Percentiles rank a stretch among this genome's conserved stretches.
These are phyloP conservation scores for Epinotia nisella DNA, from an alignment of 2,888 invertebrate species.

Conservation along the genomic window DNA sequence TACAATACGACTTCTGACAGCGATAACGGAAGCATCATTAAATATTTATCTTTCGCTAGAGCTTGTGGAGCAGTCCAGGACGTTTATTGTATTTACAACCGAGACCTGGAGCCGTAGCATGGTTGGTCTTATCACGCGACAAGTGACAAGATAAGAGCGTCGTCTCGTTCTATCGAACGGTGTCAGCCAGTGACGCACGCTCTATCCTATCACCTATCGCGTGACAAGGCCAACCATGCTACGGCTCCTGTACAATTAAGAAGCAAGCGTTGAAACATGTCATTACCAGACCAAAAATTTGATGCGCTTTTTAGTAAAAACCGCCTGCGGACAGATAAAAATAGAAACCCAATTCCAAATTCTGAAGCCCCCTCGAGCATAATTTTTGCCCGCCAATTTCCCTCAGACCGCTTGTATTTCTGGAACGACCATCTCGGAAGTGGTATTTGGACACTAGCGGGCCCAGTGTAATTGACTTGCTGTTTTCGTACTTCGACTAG, in stretches of 20 bases:
- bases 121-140: no score
- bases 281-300: background rate
- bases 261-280: background rate
- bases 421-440: background rate
- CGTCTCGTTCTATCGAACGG: no score
- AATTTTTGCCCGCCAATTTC: background rate
- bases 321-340: background rate
- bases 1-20: background rate
- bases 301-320: background rate
- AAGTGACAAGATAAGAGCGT: no score
- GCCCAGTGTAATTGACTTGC: constrained; percentile 12
- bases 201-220: no score
- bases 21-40: background rate
- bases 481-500: constrained; percentile 17
- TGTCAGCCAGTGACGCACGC: no score
- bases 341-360: background rate
- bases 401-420: background rate
- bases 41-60: background rate
- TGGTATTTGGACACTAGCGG: constrained; percentile 3
- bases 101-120: no score
- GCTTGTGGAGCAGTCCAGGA: background rate
- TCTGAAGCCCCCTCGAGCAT: background rate
- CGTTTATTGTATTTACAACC: background rate
- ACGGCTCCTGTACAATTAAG: no score
- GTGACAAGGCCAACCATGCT: no score